Conservation (phyloP, 1,140 invertebrate genomes). For the Ctenoplectra terminalis region DNA sequence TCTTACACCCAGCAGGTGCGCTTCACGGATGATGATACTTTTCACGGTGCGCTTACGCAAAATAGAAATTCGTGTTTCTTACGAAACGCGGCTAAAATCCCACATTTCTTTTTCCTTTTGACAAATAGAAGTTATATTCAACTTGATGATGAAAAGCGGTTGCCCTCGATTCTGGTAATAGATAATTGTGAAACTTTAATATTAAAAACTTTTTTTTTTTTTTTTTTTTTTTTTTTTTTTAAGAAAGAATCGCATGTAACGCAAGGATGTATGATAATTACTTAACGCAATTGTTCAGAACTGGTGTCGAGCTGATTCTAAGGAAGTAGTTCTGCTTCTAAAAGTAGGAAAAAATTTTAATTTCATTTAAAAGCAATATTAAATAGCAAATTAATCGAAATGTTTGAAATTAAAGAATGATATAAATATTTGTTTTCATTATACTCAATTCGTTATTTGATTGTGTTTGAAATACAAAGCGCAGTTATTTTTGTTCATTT, state of each 20-base stretch:
- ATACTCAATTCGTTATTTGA: no score
- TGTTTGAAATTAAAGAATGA: background rate
- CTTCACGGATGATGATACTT: slow-evolving; percentile 33
- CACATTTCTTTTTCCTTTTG: background rate
- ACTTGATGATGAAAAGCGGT: background rate
- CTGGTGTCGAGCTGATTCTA: background rate
- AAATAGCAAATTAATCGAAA: background rate
- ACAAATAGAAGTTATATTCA: background rate
- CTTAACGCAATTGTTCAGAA: background rate
- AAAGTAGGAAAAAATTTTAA: background rate
- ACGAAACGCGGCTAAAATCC: slow-evolving; percentile 1
- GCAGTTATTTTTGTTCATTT: background rate
- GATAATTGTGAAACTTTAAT: background rate
- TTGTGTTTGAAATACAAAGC: background rate
- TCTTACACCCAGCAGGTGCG: slow-evolving; percentile 32
- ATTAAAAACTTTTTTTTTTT: background rate
- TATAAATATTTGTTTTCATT: background rate
- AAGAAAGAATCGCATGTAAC: background rate
- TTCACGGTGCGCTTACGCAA: slow-evolving; percentile 29
- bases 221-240: no score
- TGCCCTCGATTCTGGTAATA: background rate
- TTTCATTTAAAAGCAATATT: background rate
- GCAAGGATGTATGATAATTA: background rate
- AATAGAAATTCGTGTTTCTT: slow-evolving; percentile 38
- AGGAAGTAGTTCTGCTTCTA: no score